A percentile compares a stretch with the other conserved stretches of the same genome.
Evolutionary conservation across 2,113 vertebrate genomes (phyloP).

Genomic region (Vimba vimba): DNA sequence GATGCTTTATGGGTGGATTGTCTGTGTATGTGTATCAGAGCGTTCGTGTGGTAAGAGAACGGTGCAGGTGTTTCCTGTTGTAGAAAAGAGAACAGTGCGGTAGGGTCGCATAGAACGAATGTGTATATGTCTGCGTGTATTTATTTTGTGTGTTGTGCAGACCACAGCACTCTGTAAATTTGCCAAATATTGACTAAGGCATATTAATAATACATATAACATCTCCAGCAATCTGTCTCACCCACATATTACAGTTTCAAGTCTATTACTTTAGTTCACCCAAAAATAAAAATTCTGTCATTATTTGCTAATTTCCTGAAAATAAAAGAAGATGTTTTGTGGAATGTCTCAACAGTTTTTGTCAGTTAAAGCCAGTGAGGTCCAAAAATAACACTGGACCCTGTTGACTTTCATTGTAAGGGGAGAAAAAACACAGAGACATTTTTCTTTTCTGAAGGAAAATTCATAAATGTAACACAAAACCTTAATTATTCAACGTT

Average conservation of each 20-base stretch:
- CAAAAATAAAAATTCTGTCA: not conserved
- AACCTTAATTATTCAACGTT: not conserved
- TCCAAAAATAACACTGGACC: not conserved
- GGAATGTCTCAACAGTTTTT: not conserved
- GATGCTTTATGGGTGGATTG: conserved; percentile 45
- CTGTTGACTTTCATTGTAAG: not conserved
- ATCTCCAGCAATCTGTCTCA: not conserved
- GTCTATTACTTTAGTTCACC: not conserved
- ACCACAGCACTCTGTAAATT: conserved; percentile 27
- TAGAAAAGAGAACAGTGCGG: conserved; percentile 36
- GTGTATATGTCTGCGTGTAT: conserved; percentile 22
- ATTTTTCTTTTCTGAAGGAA: not conserved
- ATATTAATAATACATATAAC: not conserved
- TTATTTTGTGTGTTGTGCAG: conserved; percentile 19
- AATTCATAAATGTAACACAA: not conserved
- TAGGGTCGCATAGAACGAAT: conserved; percentile 31
- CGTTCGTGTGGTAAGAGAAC: conserved; percentile 46
- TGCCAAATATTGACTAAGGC: not conserved
- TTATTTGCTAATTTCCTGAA: not conserved
- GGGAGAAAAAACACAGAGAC: not conserved
- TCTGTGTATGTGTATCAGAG: conserved; percentile 38
- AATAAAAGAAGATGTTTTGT: not conserved
- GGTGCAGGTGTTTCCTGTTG: conserved; percentile 65
- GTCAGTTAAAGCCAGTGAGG: not conserved
- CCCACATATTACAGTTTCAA: not conserved